Percentiles rank a stretch among this genome's conserved stretches.
These are phyloP conservation scores for Nephrotoma guestfalica DNA, from an alignment of 2,888 invertebrate species.

Conservation along the genomic window DNA sequence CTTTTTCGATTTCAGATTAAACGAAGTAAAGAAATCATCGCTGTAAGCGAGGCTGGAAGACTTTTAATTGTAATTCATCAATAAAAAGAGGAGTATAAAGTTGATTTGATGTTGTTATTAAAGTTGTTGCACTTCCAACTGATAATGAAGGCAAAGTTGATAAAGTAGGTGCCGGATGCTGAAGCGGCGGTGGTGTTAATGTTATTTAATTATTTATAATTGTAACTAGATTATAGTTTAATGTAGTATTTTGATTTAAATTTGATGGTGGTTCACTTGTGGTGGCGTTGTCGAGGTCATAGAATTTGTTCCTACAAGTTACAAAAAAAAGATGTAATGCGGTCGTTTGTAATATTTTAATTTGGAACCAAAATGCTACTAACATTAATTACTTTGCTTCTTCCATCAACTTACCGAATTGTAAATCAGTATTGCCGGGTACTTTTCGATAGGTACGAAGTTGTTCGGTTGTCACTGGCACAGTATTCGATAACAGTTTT, in stretches of 20 bases:
- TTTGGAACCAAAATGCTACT: background rate
- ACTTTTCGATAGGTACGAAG: conserved; percentile 59
- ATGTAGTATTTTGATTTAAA: background rate
- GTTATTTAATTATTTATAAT: background rate
- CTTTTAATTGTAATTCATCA: background rate
- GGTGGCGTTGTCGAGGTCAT: conserved; percentile 11
- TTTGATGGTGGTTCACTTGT: background rate
- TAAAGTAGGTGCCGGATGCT: background rate
- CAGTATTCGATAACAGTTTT: conserved; percentile 34
- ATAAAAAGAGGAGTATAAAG: background rate
- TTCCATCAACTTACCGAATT: conserved; percentile 20
- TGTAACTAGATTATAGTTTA: conserved; percentile 8
- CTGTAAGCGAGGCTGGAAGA: background rate
- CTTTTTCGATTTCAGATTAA: conserved; percentile 19
- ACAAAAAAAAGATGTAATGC: background rate
- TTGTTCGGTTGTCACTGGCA: conserved; percentile 64
- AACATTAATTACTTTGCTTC: background rate
- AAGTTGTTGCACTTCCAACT: background rate
- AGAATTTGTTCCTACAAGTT: conserved; percentile 19
- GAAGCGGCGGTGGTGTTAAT: background rate
- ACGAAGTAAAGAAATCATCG: background rate
- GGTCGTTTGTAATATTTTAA: conserved; percentile 11
- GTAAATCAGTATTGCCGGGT: conserved; percentile 35
- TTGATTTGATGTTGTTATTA: background rate
- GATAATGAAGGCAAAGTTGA: conserved; percentile 6